Base-by-base conservation (phyloP, 2,113 vertebrate species). In the Cygnus atratus region DNA sequence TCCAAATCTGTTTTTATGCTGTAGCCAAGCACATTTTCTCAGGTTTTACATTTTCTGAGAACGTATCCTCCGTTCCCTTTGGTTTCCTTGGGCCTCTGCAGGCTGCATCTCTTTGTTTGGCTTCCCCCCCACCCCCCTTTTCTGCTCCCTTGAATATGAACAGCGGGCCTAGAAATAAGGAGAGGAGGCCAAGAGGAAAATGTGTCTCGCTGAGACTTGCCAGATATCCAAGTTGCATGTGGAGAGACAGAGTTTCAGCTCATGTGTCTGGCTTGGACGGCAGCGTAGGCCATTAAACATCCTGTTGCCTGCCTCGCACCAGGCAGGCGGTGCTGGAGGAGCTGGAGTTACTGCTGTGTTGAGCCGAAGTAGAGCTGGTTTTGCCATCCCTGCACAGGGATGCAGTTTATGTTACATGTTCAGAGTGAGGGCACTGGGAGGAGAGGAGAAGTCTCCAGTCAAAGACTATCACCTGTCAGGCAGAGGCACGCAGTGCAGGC, bases 101-200 rank as follows among this genome's bases (percentile, higher is more conserved):
- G 39, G 55, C 46, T 90, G 25, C 66, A 74, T 77, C 37, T 78
- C 61, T 92, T 95, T 93, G 54, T 92, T 86, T 91, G 37, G 37
- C 84, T 4, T 6, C 6, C 9, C 7, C 5, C 7, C 8, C 5
- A 6, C 35, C 3, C 0, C 44, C 26, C 16, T 13, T 35, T 93
- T 95, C 52, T 90, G 20, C 85, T 95, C 61, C 48, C 68, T 84
- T 87, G 41, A 82, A 58, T 86, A 18, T 46, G 93, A 95, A 76
- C 62, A 11, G 70, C 90, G 73, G 58, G 80, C 70, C 90, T 91
- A 65, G 90, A 87, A 96, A 93, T 76, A 87, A 72, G 84, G 86
- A 94, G 87, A 65, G 67, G 88, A 87, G 90, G 88, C 95, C 86
- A 95, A 93, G 71, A 93, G 88, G 90, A 94, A 96, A 96, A 95